Conservation (phyloP, 2,888 invertebrate genomes). For the Xylophagus ater region DNA sequence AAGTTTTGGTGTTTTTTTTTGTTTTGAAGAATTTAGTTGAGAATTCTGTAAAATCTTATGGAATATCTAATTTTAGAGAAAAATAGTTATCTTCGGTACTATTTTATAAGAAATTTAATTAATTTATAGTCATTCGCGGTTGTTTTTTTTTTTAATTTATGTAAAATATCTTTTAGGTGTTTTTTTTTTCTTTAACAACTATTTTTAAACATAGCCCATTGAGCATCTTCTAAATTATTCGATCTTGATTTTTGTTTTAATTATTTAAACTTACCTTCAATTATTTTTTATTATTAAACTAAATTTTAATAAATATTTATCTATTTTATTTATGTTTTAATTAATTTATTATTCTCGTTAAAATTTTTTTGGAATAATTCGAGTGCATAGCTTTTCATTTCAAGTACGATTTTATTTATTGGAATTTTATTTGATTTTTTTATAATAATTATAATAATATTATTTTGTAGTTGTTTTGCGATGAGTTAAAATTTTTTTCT, state of each 20-base stretch:
- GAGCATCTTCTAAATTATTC: too few relatives aligned
- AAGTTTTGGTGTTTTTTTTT: neutral
- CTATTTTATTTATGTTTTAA: slow-evolving; percentile 5
- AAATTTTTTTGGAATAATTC: slow-evolving; percentile 8
- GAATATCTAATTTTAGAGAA: neutral
- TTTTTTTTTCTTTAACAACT: neutral
- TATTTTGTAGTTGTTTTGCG: slow-evolving; percentile 9
- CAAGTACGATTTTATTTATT: too few relatives aligned
- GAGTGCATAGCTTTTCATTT: too few relatives aligned
- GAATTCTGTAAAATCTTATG: slow-evolving; percentile 4
- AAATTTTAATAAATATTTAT: too few relatives aligned
- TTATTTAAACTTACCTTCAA: too few relatives aligned
- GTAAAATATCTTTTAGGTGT: neutral
- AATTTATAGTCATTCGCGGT: slow-evolving; percentile 1
- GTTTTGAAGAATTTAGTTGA: slow-evolving; percentile 1
- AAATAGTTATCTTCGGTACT: neutral
- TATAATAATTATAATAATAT: slow-evolving; percentile 15
- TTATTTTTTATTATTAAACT: too few relatives aligned
- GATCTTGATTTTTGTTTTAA: too few relatives aligned
- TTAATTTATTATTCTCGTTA: slow-evolving; percentile 10
- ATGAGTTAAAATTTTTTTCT: slow-evolving; percentile 7
- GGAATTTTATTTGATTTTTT: slow-evolving; percentile 8
- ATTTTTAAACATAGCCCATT: too few relatives aligned
- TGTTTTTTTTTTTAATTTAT: slow-evolving; percentile 1
- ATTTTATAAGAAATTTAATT: neutral